phyloP scores from a whole-genome alignment of 1,140 invertebrate genomes.

The Trachymyrmex cornetzi region DNA sequence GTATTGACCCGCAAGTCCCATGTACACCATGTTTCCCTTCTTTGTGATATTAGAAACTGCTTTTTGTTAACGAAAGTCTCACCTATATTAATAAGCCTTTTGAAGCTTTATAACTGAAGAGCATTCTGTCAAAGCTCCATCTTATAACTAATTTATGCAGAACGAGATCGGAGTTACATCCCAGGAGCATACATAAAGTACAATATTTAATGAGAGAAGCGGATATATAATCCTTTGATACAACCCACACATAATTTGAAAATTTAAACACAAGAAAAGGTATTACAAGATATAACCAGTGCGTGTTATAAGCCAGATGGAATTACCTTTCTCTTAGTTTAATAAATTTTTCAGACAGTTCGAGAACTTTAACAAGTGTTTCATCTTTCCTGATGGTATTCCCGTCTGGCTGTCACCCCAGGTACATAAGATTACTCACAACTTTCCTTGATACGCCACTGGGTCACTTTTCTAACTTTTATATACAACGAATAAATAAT shows the following conservation, averaged over 20 bases:
- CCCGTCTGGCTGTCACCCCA: not conserved
- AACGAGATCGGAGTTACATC: constrained; percentile 18
- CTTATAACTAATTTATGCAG: constrained; percentile 20
- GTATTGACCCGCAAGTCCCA: constrained; percentile 76
- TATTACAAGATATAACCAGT: not conserved
- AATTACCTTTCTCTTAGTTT: not conserved
- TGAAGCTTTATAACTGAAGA: not conserved
- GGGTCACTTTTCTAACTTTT: not conserved
- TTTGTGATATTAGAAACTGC: constrained; percentile 11
- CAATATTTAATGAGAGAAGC: not conserved
- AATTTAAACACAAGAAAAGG: not conserved
- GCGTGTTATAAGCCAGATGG: too few relatives aligned
- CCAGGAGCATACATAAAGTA: not conserved
- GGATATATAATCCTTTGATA: not conserved
- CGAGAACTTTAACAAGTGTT: constrained; percentile 7
- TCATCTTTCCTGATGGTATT: not conserved
- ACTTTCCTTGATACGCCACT: not conserved
- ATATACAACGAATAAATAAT: not conserved
- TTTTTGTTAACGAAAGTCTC: constrained; percentile 36
- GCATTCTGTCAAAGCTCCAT: not conserved
- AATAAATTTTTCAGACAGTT: not conserved
- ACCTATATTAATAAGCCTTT: constrained; percentile 19
- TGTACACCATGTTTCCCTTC: constrained; percentile 73
- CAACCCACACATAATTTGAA: constrained; percentile 2
- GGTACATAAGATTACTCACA: not conserved